These are phyloP conservation scores for Heliconius hermathena DNA, from an alignment of 1,140 invertebrate species.

Conservation along the genomic window DNA sequence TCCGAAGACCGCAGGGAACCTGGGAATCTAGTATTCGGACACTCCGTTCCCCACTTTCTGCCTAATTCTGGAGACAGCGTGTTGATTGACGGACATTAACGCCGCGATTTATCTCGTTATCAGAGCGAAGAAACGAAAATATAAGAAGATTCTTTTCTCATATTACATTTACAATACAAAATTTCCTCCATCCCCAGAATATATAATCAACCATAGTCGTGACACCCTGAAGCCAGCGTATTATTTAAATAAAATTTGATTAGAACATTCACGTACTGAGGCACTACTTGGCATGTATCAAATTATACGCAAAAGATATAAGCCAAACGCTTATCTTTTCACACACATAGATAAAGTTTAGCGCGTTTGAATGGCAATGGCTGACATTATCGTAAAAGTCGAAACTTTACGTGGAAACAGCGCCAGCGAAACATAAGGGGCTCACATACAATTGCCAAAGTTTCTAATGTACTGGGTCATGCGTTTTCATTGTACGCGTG, in stretches of 20 bases:
- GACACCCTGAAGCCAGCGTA: too few relatives aligned
- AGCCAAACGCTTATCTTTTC: conserved; percentile 72
- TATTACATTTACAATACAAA: too few relatives aligned
- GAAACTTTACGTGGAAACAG: conserved; percentile 77
- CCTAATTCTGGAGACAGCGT: too few relatives aligned
- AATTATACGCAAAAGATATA: conserved; percentile 61
- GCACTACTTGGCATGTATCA: conserved; percentile 40
- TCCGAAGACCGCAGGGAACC: too few relatives aligned
- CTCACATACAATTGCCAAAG: conserved; percentile 78
- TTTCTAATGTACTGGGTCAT: conserved; percentile 76
- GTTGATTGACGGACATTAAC: too few relatives aligned
- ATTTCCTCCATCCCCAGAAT: too few relatives aligned
- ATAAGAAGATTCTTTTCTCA: too few relatives aligned
- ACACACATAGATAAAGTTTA: conserved; percentile 80
- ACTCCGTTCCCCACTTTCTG: too few relatives aligned
- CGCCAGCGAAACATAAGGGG: conserved; percentile 78
- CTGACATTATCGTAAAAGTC: conserved; percentile 81
- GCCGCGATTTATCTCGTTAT: too few relatives aligned
- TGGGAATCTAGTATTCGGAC: too few relatives aligned
- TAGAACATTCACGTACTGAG: conserved; percentile 14
- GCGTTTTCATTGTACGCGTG: conserved; percentile 63
- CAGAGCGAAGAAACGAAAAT: too few relatives aligned
- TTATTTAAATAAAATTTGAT: conserved; percentile 1
- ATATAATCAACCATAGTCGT: too few relatives aligned
- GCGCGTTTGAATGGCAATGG: conserved; percentile 79